Evolutionary conservation across 1,140 invertebrate genomes (phyloP).

Genomic region (Cyphomyrmex costatus): DNA sequence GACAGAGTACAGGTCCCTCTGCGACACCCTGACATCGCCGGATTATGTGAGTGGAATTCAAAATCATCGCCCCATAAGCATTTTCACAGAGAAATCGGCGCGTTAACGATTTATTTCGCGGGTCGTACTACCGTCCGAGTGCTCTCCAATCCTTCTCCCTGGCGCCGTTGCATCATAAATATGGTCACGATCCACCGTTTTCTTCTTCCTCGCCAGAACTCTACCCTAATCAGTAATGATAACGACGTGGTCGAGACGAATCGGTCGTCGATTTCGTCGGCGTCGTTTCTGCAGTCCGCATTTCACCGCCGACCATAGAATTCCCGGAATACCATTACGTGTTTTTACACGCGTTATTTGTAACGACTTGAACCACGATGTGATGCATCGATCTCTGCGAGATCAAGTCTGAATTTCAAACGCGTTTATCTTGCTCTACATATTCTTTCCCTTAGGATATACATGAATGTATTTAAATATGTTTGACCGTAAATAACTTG

Average conservation of each 20-base stretch:
- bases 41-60: constrained; percentile 72
- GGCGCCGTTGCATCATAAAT: constrained; percentile 70
- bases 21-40: constrained; percentile 70
- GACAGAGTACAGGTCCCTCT: constrained; percentile 36
- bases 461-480: background rate
- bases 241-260: constrained; percentile 66
- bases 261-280: constrained; percentile 63
- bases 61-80: constrained; percentile 62
- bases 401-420: constrained; percentile 34
- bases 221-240: constrained; percentile 61
- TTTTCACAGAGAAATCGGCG: constrained; percentile 71
- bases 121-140: constrained; percentile 44
- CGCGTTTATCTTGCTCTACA: constrained; percentile 14
- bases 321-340: constrained; percentile 34
- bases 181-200: constrained; percentile 74
- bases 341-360: constrained; percentile 46
- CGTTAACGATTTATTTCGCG: constrained; percentile 80
- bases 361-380: constrained; percentile 20
- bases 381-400: background rate
- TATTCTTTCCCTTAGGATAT: background rate
- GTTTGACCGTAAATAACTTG: background rate
- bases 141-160: background rate
- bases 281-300: constrained; percentile 11
- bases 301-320: constrained; percentile 15
- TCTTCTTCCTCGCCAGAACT: constrained; percentile 70